Base-by-base conservation (phyloP, 2,888 invertebrate genomes). In the Elgonia sp. region DNA sequence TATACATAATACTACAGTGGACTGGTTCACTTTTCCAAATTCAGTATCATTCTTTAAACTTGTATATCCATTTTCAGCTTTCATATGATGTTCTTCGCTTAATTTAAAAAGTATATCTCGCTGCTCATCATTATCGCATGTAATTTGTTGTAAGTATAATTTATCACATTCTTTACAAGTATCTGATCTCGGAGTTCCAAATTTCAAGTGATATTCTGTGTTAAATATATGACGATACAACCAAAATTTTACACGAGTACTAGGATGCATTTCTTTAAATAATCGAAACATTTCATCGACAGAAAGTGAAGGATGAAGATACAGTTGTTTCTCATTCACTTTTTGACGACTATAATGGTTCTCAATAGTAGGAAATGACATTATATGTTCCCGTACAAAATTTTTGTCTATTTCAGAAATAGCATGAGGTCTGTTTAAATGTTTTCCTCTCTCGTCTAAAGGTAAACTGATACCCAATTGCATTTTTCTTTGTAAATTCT, bases 151-250 rank as follows among this genome's bases (percentile, higher is more conserved):
- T 63, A 63, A 9, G 37, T 37, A 46, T 21, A 69, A 29, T 55
- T 37, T 72, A 14, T 72, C 72, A 55, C 72, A 72, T 0, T 12
- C 20, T 8, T 72, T 55, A 39, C 55, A 72, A 0, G 55, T 72
- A 40, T 55, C 72, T 12, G 60, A 80, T 16, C 60, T 40, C 16
- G 80, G 80, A 12, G 20, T 16, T 37, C 70, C 80, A 50, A 80
- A 70, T 18, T 46, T 69, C n/a, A 70, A 80, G 20, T 80, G 60
- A 57, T 65, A 65, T 12, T 79, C 42, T n/a, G 50, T 20, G 9
- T 40, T 40, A 16, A 79, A 79, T 20, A 79, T 69, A 8, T 63
- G 16, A 3, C 53, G n/a, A 40, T 67, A 62, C 60, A 65, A 1
- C 50, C 63, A 42, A 14, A 42, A 67, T 10, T 40, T 42, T 16